Evolutionary conservation across 2,113 vertebrate genomes (phyloP), one percentile per base, ranked within the genome.

Genomic region (Ardeotis arabs): DNA sequence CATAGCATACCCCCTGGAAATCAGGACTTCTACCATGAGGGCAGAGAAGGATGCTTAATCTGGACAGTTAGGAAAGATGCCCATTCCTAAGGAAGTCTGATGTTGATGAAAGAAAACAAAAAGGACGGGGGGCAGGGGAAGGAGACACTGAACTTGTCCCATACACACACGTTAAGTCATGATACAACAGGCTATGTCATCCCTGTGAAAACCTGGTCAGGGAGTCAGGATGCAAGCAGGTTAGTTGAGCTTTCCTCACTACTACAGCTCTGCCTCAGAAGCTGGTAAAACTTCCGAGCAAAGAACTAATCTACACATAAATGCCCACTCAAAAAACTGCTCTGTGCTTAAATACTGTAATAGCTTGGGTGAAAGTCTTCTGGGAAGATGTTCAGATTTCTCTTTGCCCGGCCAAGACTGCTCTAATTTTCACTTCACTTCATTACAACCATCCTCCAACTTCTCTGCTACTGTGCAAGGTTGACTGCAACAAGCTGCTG

Each of bases 101-200:
- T 45, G n/a, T 22, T 3, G 1, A 68, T 31, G 7, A 6, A 27
- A 37, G 9, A 11, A 16, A 29, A 23, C 14, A 23, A 10, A 10
- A 18, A 12, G 3, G 4, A 2, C 4, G 29, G 7, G 11, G 53
- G 53, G 53, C 15, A 14, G 53, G 22, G 15, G 29, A 15, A n/a
- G 25, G 10, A 63, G 27, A 75, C 69, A 78, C 18, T 13, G n/a
- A 67, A 44, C 39, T 24, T 86, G 10, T 41, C 4, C 9, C 33
- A 4, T 8, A 1, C 14, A 27, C 8, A n/a, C 15, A 7, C 2
- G 0, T 12, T 10, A 68, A 73, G 41, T 44, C 33, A 33, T n/a
- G 27, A 60, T 35, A 41, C 25, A 90, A 77, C n/a, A 67, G 59
- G 37, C 67, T 37, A 4, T n/a, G 31, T 49, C 59, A 44, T 14